Evolutionary conservation across 1,140 invertebrate species (phyloP).

Genomic region (Lepidurus apus): DNA sequence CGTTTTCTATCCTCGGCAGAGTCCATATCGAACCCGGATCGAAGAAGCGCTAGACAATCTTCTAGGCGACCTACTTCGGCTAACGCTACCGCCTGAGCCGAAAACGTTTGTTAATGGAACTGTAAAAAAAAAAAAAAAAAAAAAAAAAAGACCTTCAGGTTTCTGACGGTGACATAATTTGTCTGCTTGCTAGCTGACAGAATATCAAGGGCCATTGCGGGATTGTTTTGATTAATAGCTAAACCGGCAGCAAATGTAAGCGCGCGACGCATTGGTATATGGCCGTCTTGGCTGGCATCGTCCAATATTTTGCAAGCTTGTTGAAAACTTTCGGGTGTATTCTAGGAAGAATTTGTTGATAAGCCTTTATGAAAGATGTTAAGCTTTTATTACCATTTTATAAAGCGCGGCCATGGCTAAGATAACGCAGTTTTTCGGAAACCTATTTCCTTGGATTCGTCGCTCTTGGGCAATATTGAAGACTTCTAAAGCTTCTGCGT

Average conservation of each 20-base stretch:
- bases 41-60: slow-evolving; percentile 58
- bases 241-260: slow-evolving; percentile 56
- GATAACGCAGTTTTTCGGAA: slow-evolving; percentile 60
- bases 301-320: slow-evolving; percentile 56
- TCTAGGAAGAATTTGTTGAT: slow-evolving; percentile 51
- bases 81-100: slow-evolving; percentile 51
- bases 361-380: slow-evolving; percentile 24
- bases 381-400: slow-evolving; percentile 57
- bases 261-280: slow-evolving; percentile 54
- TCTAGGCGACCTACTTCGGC: slow-evolving; percentile 55
- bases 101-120: slow-evolving; percentile 36
- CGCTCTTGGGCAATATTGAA: slow-evolving; percentile 55
- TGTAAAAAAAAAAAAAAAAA: slow-evolving; percentile 35
- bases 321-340: slow-evolving; percentile 62
- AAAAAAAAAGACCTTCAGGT: slow-evolving; percentile 53
- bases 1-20: slow-evolving; percentile 47
- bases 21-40: slow-evolving; percentile 53
- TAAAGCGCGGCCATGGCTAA: slow-evolving; percentile 64
- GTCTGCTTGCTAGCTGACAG: slow-evolving; percentile 48
- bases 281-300: slow-evolving; percentile 51
- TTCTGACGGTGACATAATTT: slow-evolving; percentile 61
- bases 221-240: slow-evolving; percentile 60
- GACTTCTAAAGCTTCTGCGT: slow-evolving; percentile 58
- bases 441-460: slow-evolving; percentile 54
- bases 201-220: slow-evolving; percentile 62